Evolutionary conservation across 2,797 vertebrate genomes (phyloP), one percentile per base, ranked within the genome.

Genomic region (Aphelocoma californica): DNA sequence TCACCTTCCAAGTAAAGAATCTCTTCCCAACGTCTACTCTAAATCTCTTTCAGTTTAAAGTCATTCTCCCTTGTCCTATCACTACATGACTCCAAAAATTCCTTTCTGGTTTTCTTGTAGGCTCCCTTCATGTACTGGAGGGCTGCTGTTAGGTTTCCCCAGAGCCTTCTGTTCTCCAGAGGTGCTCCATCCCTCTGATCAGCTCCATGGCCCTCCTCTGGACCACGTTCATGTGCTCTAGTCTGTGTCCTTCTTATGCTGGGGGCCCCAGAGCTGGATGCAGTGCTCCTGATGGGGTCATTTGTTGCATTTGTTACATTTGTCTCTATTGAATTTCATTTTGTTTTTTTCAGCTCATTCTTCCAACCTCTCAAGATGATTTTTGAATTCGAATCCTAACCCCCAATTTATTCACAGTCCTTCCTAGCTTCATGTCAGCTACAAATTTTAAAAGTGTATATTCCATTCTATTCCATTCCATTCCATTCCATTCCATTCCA

Each of bases 391-490:
- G 0, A 86, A 86, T 94, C 34, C 44, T 75, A 90, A 58, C 56
- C 80, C 94, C 70, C 62, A 90, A 77, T 96, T 94, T 95, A 93
- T 70, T 94, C 9, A 2, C 42, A 84, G 28, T 72, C 44, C 36
- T 79, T 90, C 48, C 70, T 73, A 92, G 62, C 62, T 86, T 88
- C 20, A 25, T 86, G 86, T 92, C 88, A 95, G 56, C 83, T 95
- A 51, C 54, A 86, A 94, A 90, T 93, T 82, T 86, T 75, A 44
- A 81, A 96, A 94, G 51, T 83, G 36, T 60, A n/a, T 67, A 84
- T 84, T 93, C 74, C 29, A 53, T 93, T 44, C 29, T 54, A 75
- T 54, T 93, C 73, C 32, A 84, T 84, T 93, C 73, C 32, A 84
- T 84, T 93, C 73, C 32, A 84, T 84, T 93, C 73, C 32, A 84